Percentiles rank a stretch among this genome's conserved stretches.
phyloP scores from a whole-genome alignment of 2,113 vertebrate species.

The Gymnogyps californianus region DNA sequence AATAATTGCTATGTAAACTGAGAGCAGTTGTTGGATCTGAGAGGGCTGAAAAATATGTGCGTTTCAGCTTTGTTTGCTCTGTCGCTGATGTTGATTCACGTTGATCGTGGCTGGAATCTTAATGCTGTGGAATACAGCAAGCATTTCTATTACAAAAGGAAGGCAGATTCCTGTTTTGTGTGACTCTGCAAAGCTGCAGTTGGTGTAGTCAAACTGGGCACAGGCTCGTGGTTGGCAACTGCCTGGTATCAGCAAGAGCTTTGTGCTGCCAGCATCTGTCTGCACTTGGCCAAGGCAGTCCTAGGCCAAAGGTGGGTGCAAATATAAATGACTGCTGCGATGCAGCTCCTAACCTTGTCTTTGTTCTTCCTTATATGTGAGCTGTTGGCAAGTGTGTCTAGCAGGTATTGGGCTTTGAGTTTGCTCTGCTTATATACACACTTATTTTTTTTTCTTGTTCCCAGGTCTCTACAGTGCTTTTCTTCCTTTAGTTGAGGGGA shows the following conservation, averaged over 20 bases:
- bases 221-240: fast-evolving
- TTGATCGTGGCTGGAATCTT: not conserved
- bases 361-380: not conserved
- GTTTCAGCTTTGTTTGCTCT: not conserved
- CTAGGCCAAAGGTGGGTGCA: not conserved
- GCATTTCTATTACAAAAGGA: fast-evolving
- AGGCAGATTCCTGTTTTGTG: not conserved
- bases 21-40: not conserved
- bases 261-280: not conserved
- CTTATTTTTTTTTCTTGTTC: not conserved
- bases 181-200: not conserved
- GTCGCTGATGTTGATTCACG: not conserved
- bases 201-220: not conserved
- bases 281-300: not conserved
- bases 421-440: not conserved
- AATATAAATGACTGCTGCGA: not conserved
- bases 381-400: not conserved
- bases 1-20: conserved; percentile 43
- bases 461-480: not conserved
- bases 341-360: not conserved
- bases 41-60: not conserved
- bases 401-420: not conserved
- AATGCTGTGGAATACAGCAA: fast-evolving
- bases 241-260: not conserved
- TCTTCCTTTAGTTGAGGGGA: not conserved